Percentiles rank a stretch among this genome's conserved stretches.
These are phyloP conservation scores for Drosophila setifemur DNA, from an alignment of 1,140 invertebrate genomes.

Conservation along the genomic window DNA sequence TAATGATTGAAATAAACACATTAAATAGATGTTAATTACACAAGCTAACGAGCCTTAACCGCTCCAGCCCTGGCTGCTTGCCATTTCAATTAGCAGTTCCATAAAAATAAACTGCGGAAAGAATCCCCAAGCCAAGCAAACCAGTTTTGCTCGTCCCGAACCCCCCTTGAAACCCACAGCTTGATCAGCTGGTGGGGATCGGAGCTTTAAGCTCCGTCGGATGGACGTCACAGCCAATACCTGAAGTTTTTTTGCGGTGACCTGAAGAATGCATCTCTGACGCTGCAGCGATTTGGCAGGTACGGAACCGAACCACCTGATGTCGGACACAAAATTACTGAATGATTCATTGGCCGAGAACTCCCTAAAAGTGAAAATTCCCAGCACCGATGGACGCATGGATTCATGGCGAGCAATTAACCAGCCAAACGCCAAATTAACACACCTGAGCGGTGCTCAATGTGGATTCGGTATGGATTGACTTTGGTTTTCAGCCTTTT, in stretches of 20 bases:
- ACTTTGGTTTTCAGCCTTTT: slow-evolving; percentile 16
- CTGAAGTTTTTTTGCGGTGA: not conserved
- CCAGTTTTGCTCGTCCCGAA: slow-evolving; percentile 25
- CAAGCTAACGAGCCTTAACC: slow-evolving; percentile 42
- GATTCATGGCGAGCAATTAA: slow-evolving; percentile 7
- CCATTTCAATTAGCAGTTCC: slow-evolving; percentile 49
- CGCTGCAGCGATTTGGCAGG: not conserved
- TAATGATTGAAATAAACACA: no score
- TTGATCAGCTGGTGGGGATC: no score
- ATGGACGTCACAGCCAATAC: slow-evolving; percentile 15
- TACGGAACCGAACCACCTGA: no score
- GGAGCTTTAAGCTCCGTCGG: slow-evolving; percentile 41
- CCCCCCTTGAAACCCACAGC: not conserved
- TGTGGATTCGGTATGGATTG: not conserved
- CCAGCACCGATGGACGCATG: not conserved
- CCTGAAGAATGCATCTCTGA: slow-evolving; percentile 22
- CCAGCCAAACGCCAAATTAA: slow-evolving; percentile 20
- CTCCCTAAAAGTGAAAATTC: slow-evolving; percentile 36
- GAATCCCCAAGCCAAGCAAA: slow-evolving; percentile 17
- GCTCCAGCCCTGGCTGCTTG: slow-evolving; percentile 8
- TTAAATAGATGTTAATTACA: slow-evolving; percentile 34
- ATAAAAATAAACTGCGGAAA: slow-evolving; percentile 39
- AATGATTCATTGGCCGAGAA: slow-evolving; percentile 20
- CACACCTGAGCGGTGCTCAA: slow-evolving; percentile 30
- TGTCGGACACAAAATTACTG: not conserved